phyloP scores from a whole-genome alignment of 2,797 vertebrate species.

The Gorsachius magnificus region DNA sequence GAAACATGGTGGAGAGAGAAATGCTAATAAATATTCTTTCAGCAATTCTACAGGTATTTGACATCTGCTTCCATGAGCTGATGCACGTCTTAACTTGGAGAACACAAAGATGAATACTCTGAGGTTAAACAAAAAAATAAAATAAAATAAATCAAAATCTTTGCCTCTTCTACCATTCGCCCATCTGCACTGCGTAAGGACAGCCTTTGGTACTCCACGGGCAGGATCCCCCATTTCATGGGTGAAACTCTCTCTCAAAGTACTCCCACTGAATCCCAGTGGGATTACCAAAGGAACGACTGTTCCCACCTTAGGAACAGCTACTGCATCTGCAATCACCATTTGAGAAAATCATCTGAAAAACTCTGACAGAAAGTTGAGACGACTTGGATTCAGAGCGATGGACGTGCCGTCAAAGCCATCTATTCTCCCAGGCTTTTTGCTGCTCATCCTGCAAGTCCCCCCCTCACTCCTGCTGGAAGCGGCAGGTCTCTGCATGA shows the following conservation, averaged over 20 bases:
- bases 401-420: neutral
- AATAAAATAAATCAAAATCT: accelerated
- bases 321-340: accelerated
- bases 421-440: neutral
- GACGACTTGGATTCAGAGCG: neutral
- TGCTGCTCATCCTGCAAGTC: neutral
- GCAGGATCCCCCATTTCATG: neutral
- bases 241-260: neutral
- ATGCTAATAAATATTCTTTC: neutral
- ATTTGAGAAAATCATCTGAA: neutral
- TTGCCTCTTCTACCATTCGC: neutral
- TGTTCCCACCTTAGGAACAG: neutral
- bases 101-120: neutral
- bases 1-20: neutral
- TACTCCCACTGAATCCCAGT: neutral
- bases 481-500: accelerated
- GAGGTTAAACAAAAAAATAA: neutral
- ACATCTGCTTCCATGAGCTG: neutral
- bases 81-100: neutral
- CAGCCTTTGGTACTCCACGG: neutral
- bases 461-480: accelerated
- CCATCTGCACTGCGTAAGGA: neutral
- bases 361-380: neutral
- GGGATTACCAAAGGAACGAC: neutral
- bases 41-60: neutral